phyloP scores from a whole-genome alignment of 2,113 vertebrate species.

The Bubalus kerabau region DNA sequence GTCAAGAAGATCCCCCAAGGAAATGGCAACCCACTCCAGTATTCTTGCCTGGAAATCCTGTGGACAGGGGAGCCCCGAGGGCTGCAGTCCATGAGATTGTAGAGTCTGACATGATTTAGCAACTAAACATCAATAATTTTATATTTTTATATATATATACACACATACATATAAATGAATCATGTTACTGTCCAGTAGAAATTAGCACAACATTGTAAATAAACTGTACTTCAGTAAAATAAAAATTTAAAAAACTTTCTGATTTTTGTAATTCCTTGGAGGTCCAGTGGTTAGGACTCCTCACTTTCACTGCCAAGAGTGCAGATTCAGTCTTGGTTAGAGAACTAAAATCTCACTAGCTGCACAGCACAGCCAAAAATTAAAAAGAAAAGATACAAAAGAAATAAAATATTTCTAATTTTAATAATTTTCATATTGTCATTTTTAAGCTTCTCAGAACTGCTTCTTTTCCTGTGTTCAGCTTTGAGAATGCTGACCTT shows the following conservation, averaged over 20 bases:
- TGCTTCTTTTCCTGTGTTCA: neutral
- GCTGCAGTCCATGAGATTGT: neutral
- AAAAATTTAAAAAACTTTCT: neutral
- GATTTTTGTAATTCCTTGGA: neutral
- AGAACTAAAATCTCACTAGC: neutral
- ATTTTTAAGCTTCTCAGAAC: neutral
- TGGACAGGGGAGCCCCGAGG: neutral
- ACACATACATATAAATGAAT: neutral
- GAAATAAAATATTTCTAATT: neutral
- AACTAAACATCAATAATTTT: neutral
- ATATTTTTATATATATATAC: accelerated
- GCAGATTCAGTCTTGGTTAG: neutral
- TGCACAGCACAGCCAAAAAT: neutral
- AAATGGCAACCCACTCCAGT: neutral
- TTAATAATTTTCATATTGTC: neutral
- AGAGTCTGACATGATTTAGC: accelerated
- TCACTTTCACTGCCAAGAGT: neutral
- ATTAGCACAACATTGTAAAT: neutral
- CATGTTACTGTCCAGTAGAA: neutral
- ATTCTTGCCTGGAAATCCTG: neutral
- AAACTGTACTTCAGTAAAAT: neutral
- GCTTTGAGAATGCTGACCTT: neutral
- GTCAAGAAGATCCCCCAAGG: neutral
- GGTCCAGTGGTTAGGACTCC: neutral
- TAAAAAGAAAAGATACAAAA: neutral